Base-by-base conservation (phyloP, 2,797 vertebrate species). In the Thunnus albacares region DNA sequence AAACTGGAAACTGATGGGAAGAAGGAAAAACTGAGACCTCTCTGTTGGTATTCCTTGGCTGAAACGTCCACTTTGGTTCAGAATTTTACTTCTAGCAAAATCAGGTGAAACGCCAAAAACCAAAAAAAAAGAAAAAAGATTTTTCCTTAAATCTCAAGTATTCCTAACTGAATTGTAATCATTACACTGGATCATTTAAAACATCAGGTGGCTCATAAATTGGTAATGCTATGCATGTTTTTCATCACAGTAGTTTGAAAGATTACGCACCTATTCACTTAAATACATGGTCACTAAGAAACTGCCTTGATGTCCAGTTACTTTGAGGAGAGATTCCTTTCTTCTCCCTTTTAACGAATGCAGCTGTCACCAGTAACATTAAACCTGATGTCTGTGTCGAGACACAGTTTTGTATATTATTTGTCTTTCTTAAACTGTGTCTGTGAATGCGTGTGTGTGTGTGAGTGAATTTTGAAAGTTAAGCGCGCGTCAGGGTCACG, bases 341-440 rank as follows among this genome's bases (percentile, higher is more conserved):
- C 53, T 57, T 55, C 15, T 56, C 0, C 3, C 15, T 30, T 63
- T 49, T 22, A 51, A 64, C 6, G 51, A 68, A 75, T 79, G 45
- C 75, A 80, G 26, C 57, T 78, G 38, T 77, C 26, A 22, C 30
- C 35, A 56, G 28, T 72, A 17, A 56, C 30, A 43, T 68, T 28
- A 43, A 69, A 69, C 52, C 60, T 57, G 49, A 67, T 52, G 58
- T 71, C 7, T 86, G 64, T 73, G 24, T 59, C 20, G 43, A 67
- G 57, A 76, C 55, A 80, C 35, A 24, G 51, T 87, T 83, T 88
- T 90, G 77, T 86, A 82, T 51, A 68, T 91, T 33, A 43, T 68
- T 80, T 58, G 76, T 77, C 26, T 80, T 85, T 84, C 57, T 71
- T 71, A 53, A 28, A 49, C 30, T 61, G 15, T 75, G 53, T 83